phyloP scores from a whole-genome alignment of 64 coral and sea anemone genomes.

The Exaiptasia diaphana region DNA sequence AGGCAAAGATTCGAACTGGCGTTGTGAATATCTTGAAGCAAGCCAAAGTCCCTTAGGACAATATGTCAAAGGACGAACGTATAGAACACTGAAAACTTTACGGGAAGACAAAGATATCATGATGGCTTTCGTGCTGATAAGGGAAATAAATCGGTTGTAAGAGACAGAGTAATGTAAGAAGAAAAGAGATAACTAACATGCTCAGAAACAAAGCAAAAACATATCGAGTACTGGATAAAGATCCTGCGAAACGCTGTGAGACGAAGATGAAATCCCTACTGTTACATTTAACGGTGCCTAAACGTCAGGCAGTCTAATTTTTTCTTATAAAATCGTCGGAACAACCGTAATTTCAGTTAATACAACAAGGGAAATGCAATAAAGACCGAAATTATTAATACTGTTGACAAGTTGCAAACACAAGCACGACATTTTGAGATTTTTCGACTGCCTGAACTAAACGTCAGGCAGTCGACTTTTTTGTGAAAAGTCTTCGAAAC shows the following conservation, averaged over 20 bases:
- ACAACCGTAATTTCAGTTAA: no score
- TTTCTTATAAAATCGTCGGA: no score
- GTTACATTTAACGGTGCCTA: no score
- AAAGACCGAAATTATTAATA: no score
- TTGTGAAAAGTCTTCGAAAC: no score
- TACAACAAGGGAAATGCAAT: no score
- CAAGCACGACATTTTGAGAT: no score
- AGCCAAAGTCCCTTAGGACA: neutral
- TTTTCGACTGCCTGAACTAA: no score
- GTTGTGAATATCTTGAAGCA: neutral
- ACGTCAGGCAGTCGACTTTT: no score
- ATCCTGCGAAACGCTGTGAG: neutral
- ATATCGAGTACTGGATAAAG: neutral
- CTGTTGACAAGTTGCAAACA: no score
- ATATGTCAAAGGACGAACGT: neutral
- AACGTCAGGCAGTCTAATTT: no score
- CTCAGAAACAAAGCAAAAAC: neutral
- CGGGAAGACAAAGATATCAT: constrained; percentile 7
- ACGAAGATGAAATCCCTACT: neutral
- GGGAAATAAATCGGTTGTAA: constrained; percentile 27
- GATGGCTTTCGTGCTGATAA: constrained; percentile 30
- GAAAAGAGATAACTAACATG: constrained; percentile 7
- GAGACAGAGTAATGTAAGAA: constrained; percentile 30
- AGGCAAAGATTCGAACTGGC: neutral
- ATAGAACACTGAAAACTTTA: neutral